Base-by-base conservation (phyloP, 1,140 invertebrate species). In the Drosophila simulans region DNA sequence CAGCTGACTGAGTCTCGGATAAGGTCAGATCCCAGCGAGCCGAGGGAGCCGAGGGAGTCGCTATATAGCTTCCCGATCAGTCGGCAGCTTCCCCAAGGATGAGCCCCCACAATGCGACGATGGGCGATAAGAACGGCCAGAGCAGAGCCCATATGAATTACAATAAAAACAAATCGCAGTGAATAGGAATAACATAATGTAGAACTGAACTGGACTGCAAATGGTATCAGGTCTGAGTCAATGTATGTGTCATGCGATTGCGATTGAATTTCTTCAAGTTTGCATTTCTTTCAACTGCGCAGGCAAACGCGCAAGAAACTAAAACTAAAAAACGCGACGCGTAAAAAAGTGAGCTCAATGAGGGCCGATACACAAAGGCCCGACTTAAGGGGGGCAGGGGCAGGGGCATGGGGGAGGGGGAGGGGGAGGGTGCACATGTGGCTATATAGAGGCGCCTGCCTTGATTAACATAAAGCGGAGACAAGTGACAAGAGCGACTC, bases 281-380 rank as follows among this genome's bases (percentile, higher is more conserved):
- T 88, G 40, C 80, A 72, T 79, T 88, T 86, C 66, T 80, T 88
- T 83, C 68, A 86, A 86, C 73, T 86, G 83, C 83, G 82, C 82
- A 86, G 82, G 82, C 46, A 69, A 63, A 37, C 1, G 49, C 54
- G 56, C 34, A 64, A 55, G 34, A 62, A 70, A 69, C 60, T 54
- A 46, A 45, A 53, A 72, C 34, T 53, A 53, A 66, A 56, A 63
- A 64, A 73, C 45, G 63, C 55, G 25, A 60, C 15, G 59, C 34
- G 43, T 70, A 58, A 53, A 53, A 53, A 58, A 22, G 65, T 53
- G 17, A 25, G 43, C 39, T 56, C 52, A 58, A 53, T 51, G 57
- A 64, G 59, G 40, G 46, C 69, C 68, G 78, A 80, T 31, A 31
- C 73, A 82, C 80, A 85, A 84, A 86, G 81, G 63, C 76, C 40